Evolutionary conservation across 1,140 invertebrate genomes (phyloP).

Genomic region (Listronotus bonariensis): DNA sequence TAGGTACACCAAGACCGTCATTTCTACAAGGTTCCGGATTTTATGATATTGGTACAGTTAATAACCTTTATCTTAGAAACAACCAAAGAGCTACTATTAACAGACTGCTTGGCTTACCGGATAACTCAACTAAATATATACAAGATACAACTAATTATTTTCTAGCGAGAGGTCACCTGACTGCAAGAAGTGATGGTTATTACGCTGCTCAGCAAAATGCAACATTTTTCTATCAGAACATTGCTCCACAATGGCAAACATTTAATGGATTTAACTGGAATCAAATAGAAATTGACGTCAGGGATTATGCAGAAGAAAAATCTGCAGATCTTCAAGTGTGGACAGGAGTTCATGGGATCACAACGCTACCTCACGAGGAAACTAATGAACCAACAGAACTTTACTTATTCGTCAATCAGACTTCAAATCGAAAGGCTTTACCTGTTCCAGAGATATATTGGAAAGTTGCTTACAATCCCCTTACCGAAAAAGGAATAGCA

Average conservation of each 20-base stretch:
- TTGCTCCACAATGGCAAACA: slow-evolving; percentile 61
- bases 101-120: slow-evolving; percentile 45
- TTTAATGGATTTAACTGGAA: slow-evolving; percentile 64
- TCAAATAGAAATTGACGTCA: slow-evolving; percentile 55
- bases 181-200: slow-evolving; percentile 67
- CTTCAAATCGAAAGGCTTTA: slow-evolving; percentile 55
- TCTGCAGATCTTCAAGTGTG: slow-evolving; percentile 58
- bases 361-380: slow-evolving; percentile 57
- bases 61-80: slow-evolving; percentile 43
- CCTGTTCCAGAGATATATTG: slow-evolving; percentile 65
- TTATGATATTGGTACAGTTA: slow-evolving; percentile 43
- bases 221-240: slow-evolving; percentile 62
- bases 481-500: slow-evolving; percentile 59
- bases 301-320: slow-evolving; percentile 50
- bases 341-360: slow-evolving; percentile 62
- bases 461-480: slow-evolving; percentile 65
- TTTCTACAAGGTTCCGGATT: slow-evolving; percentile 44
- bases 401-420: slow-evolving; percentile 57
- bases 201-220: slow-evolving; percentile 65
- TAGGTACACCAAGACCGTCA: slow-evolving; percentile 44
- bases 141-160: slow-evolving; percentile 61
- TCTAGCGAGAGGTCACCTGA: slow-evolving; percentile 67
- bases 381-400: slow-evolving; percentile 53
- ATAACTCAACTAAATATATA: slow-evolving; percentile 46
- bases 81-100: slow-evolving; percentile 46